Base-by-base conservation (phyloP, 1,140 invertebrate genomes). In the Physella acuta region DNA sequence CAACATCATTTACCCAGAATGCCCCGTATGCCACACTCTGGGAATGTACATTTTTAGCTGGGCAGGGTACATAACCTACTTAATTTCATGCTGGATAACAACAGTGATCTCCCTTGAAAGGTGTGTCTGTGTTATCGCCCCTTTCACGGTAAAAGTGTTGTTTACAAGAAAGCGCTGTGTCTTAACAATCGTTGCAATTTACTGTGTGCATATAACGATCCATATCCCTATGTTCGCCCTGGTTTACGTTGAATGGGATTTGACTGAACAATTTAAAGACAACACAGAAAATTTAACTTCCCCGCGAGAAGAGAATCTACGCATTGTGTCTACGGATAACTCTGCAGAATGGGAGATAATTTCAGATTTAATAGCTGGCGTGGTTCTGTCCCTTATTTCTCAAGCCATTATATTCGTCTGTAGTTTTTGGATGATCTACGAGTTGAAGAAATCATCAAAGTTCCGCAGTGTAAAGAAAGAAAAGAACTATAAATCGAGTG, bases 71-170 rank as follows among this genome's bases (percentile, higher is more conserved):
- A 20, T 44, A 44, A 11, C 20, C 20, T 44, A 44, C 20, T 44
- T 44, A 76, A 24, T 55, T 14, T 61, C 59, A 1, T 61, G 59
- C 30, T 61, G 59, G 59, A 61, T 61, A 11, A 61, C 59, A 3
- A 34, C 59, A 2, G 14, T 61, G 4, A 36, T 61, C 28, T 31
- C 59, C 26, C 5, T 39, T 11, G 59, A 61, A 39, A 39, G 37
- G 37, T 61, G 59, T 28, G 36, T 61, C 28, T 61, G 59, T 39
- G 59, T 61, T 26, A 36, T 61, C 14, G 36, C 36, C 37, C 59
- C 59, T 8, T 61, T 61, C 26, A 61, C 36, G 16, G 59, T 61
- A 3, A 36, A 39, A 14, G 20, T 24, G 1, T 24, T 39, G 3
- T 61, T 61, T 26, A 61, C 59, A n/a, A 61, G 59, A 39, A 20